Percentiles rank a stretch among this genome's conserved stretches.
These are phyloP conservation scores for Gobius niger DNA, from an alignment of 2,113 vertebrate genomes.

Conservation along the genomic window DNA sequence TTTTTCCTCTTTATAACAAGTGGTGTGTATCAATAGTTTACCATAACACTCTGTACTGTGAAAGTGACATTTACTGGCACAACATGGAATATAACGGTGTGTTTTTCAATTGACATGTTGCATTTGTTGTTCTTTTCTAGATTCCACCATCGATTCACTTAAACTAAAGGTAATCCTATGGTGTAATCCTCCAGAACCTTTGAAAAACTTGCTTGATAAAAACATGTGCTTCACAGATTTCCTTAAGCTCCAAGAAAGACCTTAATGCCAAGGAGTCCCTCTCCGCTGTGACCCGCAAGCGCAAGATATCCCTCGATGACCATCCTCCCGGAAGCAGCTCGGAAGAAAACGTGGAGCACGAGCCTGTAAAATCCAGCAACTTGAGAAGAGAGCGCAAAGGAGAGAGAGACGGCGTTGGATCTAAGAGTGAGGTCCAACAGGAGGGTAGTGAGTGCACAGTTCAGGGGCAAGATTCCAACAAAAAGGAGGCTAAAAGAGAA, in stretches of 20 bases:
- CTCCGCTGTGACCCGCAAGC: constrained; percentile 87
- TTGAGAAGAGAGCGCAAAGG: constrained; percentile 39
- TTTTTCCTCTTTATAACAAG: too few species aligned
- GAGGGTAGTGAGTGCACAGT: constrained; percentile 12
- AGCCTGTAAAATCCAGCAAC: constrained; percentile 75
- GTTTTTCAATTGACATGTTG: background rate
- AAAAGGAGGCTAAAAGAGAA: constrained; percentile 19
- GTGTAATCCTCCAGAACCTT: background rate
- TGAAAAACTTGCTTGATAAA: background rate
- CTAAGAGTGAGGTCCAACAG: constrained; percentile 14
- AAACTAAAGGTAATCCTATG: constrained; percentile 86
- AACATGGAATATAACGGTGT: background rate
- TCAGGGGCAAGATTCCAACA: constrained; percentile 2
- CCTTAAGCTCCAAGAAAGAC: constrained; percentile 81
- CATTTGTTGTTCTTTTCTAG: constrained; percentile 65
- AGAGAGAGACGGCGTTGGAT: constrained; percentile 10
- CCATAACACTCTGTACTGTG: background rate
- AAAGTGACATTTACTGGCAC: background rate
- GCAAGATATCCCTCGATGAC: constrained; percentile 84
- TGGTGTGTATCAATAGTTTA: constrained; percentile 3
- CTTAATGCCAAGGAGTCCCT: constrained; percentile 84
- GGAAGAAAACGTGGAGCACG: constrained; percentile 86
- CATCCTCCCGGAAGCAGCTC: constrained; percentile 82
- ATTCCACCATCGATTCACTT: constrained; percentile 86
- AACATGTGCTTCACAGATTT: constrained; percentile 71